Evolutionary conservation across 2,113 vertebrate genomes (phyloP), one percentile per base, ranked within the genome.

Genomic region (Etia nguti): DNA sequence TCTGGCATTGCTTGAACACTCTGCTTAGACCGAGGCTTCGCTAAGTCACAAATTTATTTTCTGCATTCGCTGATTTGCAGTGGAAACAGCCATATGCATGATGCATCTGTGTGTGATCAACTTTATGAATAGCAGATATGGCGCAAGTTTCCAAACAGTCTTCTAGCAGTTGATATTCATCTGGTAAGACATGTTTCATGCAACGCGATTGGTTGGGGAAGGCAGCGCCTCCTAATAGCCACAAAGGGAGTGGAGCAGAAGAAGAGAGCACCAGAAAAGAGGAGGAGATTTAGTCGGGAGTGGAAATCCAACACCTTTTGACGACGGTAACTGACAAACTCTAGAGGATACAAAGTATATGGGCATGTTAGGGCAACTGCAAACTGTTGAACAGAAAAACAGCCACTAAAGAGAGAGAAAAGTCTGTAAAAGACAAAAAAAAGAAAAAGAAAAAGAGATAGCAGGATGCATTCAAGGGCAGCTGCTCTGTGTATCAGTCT

Each of bases 221-320:
- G 95, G 89, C 92, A 94, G 93, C 90, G 89, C 94, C 93, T 92
- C 90, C 90, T 89, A 57, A 91, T 38, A 92, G 83, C 82, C 88
- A 87, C 81, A 79, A 81, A 92, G 89, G 88, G 89, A 92, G 91
- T 87, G 85, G 87, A 85, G 92, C 83, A 82, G 87, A 85, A 68
- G 60, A 88, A 90, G 73, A 81, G 87, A 84, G 88, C 4, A 46
- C 82, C 89, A 88, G 88, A 80, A 20, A 34, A 91, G 86, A 87
- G 89, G 93, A 90, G 88, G 90, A 80, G 90, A 85, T 87, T 91
- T 60, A 70, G 80, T 55, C 18, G 86, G 88, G 92, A 87, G 88
- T 91, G 92, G 92, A 93, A 93, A 93, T 80, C 90, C 85, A 92
- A 93, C 91, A 91, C 92, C 80, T 84, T 88, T 18, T 88, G 85